These are phyloP conservation scores for Catamblyrhynchus diadema DNA, from an alignment of 2,797 vertebrate species.

Conservation along the genomic window DNA sequence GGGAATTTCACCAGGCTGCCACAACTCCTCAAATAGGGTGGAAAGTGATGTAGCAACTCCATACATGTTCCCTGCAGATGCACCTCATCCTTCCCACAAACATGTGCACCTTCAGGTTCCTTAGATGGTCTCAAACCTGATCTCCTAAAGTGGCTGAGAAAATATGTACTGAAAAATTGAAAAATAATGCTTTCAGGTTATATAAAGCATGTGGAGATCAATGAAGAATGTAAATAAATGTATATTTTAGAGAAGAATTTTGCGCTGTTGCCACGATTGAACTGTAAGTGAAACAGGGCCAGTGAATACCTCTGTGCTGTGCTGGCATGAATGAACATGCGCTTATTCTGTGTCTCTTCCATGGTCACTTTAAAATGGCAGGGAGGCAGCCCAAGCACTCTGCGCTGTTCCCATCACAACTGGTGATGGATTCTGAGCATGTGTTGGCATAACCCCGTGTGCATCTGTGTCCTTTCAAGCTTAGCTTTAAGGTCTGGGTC, in stretches of 20 bases:
- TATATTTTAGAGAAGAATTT: background rate
- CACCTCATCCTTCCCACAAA: background rate
- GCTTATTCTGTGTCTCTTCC: background rate
- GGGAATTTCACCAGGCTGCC: background rate
- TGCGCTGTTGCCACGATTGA: background rate
- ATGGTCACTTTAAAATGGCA: background rate
- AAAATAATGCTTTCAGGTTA: background rate
- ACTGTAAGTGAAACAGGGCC: background rate
- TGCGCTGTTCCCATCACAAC: background rate
- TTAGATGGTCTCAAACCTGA: background rate
- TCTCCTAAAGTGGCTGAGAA: background rate
- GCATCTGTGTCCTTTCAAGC: background rate
- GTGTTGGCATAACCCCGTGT: accelerated
- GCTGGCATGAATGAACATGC: background rate
- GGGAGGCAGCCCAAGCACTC: background rate
- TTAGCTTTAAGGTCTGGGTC: background rate
- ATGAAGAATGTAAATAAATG: background rate
- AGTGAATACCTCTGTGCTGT: background rate
- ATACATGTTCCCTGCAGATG: background rate
- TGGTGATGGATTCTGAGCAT: background rate
- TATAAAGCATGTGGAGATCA: background rate
- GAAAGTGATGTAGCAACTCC: background rate
- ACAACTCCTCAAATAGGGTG: background rate
- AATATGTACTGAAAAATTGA: background rate
- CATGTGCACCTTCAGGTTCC: background rate